phyloP scores from a whole-genome alignment of 1,140 invertebrate species.

The Brachionus sp. region DNA sequence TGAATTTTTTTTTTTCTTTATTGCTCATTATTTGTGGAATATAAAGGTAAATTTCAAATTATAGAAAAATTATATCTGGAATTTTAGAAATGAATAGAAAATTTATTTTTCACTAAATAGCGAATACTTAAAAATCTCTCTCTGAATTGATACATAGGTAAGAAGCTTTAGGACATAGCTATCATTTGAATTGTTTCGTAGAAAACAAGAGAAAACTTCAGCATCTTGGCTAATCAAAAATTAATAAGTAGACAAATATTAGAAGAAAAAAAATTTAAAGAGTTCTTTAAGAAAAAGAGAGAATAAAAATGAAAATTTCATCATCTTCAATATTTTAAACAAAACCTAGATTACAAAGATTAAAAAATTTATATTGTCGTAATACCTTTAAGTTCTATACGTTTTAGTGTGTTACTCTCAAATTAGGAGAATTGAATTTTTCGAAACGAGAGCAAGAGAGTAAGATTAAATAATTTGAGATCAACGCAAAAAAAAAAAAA shows the following conservation, averaged over 20 bases:
- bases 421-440: neutral
- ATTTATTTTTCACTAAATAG: neutral
- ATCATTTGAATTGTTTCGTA: constrained; percentile 17
- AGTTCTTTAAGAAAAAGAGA: constrained; percentile 19
- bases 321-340: constrained; percentile 15
- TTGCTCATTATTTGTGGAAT: constrained; percentile 3
- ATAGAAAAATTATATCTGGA: constrained; percentile 24
- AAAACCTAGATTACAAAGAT: constrained; percentile 32
- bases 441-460: neutral
- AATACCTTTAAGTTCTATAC: constrained; percentile 24
- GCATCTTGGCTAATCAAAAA: neutral
- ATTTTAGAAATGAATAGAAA: constrained; percentile 17
- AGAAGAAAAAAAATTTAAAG: neutral
- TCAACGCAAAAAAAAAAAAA: neutral
- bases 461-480: neutral
- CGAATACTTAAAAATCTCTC: constrained; percentile 1
- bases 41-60: constrained; percentile 33
- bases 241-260: constrained; percentile 33
- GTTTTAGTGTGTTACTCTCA: constrained; percentile 8
- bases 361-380: neutral
- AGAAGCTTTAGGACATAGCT: constrained; percentile 24
- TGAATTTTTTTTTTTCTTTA: neutral
- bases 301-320: neutral
- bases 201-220: neutral
- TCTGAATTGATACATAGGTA: constrained; percentile 19